Conservation (phyloP, 2,797 vertebrate species). For the Florisuga fusca region DNA sequence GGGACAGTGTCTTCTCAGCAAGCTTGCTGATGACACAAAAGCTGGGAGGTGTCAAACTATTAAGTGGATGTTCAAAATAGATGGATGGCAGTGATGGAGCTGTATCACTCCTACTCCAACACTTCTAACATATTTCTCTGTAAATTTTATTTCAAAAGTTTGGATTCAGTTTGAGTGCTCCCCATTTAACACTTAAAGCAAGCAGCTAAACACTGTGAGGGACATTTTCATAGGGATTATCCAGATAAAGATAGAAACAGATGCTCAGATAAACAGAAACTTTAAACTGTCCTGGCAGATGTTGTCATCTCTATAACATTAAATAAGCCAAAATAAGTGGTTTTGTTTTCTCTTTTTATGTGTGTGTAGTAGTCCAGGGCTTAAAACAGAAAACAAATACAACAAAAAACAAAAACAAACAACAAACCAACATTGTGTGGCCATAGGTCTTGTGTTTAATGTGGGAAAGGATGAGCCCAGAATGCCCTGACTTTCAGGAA, state of each 20-base stretch:
- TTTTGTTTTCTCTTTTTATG: no score
- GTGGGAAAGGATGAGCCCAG: background rate
- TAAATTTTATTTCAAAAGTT: background rate
- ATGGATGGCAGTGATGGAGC: background rate
- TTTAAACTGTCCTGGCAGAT: background rate
- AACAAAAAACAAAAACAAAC: background rate
- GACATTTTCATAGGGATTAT: slow-evolving; percentile 51
- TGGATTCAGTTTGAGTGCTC: background rate
- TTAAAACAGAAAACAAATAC: background rate
- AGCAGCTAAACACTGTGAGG: background rate
- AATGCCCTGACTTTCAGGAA: background rate
- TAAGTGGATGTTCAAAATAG: background rate
- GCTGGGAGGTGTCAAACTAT: background rate
- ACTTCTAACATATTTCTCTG: background rate
- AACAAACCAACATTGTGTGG: background rate
- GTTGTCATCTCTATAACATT: background rate
- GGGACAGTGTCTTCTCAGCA: no score
- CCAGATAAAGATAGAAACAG: slow-evolving; percentile 33
- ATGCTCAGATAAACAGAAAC: slow-evolving; percentile 8
- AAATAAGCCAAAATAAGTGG: background rate
- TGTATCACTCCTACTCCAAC: background rate
- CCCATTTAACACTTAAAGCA: background rate
- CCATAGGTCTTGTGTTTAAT: background rate
- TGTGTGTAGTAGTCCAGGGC: background rate
- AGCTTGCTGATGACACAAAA: no score